Base-by-base conservation (phyloP, 2,113 vertebrate genomes). In the Paramisgurnus dabryanus region DNA sequence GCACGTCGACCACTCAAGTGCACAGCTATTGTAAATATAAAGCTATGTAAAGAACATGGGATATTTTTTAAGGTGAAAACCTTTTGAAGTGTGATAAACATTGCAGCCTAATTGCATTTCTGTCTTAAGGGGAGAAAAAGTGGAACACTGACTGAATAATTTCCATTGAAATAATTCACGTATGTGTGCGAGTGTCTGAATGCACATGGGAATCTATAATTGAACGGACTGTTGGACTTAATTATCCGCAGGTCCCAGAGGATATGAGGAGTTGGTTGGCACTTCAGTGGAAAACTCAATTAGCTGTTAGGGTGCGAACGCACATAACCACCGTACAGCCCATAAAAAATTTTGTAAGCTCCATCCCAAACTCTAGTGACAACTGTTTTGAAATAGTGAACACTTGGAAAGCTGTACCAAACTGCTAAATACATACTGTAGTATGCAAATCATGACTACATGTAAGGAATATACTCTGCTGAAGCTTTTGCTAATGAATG, bases 201-300 rank as follows among this genome's bases (percentile, higher is more conserved):
- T 83, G 61, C 72, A 60, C 17, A 12, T 2, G 39, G 27, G n/a
- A 63, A 43, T 61, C 18, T 27, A 12, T 77, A 84, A 84, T 69
- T 68, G 57, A 85, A 76, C 83, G 76, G 57, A 79, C 55, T 63
- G 67, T 79, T 79, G 63, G 49, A 76, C 77, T 84, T 82, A 68
- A 83, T 82, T 84, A 69, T 58, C 15, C 82, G 66, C 53, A 50
- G 60, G 53, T 79, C 45, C 82, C 81, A 12, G 6, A 80, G 81
- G 58, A 57, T 45, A 70, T 18, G 7, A 13, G 41, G 61, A 68
- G 57, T 83, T 58, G 80, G 66, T 70, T 80, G 79, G 67, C 45
- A 55, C 78, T 65, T 80, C 4, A 50, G 27, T 72, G 47, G 58
- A 15, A 70, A 67, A 80, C 22, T 66, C 58, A 72, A 65, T 80